phyloP scores from a whole-genome alignment of 2,113 vertebrate genomes.

The Pseudopipra pipra region DNA sequence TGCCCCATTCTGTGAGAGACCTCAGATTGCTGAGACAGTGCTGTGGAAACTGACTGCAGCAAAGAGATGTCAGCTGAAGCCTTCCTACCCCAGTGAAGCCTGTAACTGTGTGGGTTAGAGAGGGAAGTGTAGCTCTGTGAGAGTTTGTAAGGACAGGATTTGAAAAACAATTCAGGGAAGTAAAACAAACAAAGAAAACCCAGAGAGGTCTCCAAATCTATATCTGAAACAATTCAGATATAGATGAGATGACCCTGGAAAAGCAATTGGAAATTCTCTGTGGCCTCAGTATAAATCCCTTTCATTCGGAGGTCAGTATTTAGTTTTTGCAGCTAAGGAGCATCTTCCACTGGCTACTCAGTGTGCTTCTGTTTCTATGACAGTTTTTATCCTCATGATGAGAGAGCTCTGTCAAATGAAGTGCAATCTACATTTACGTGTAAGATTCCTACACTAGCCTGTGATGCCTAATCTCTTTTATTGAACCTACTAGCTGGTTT shows the following conservation, averaged over 20 bases:
- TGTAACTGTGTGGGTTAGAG: not conserved
- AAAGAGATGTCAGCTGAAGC: not conserved
- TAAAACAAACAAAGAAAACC: constrained; percentile 2
- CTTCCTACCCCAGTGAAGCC: not conserved
- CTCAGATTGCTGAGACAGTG: not conserved
- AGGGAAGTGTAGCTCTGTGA: not conserved
- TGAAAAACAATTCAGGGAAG: not conserved
- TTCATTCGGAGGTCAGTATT: constrained; percentile 66
- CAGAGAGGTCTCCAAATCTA: not conserved
- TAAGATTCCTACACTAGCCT: constrained; percentile 66
- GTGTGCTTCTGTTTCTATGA: constrained; percentile 61
- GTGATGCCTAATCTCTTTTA: constrained; percentile 81
- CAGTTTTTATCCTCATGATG: constrained; percentile 68
- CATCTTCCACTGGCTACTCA: constrained; percentile 21
- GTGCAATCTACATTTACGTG: constrained; percentile 75
- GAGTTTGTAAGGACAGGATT: not conserved
- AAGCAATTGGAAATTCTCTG: constrained; percentile 60
- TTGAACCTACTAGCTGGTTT: constrained; percentile 79
- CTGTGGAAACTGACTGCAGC: not conserved
- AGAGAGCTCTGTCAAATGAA: constrained; percentile 67
- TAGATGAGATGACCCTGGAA: constrained; percentile 15
- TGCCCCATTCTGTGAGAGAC: not conserved
- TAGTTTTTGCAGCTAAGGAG: constrained; percentile 38
- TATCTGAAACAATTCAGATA: constrained; percentile 12
- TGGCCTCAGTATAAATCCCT: constrained; percentile 40